Evolutionary conservation across 2,797 vertebrate genomes (phyloP).

Genomic region (Manis pentadactyla): DNA sequence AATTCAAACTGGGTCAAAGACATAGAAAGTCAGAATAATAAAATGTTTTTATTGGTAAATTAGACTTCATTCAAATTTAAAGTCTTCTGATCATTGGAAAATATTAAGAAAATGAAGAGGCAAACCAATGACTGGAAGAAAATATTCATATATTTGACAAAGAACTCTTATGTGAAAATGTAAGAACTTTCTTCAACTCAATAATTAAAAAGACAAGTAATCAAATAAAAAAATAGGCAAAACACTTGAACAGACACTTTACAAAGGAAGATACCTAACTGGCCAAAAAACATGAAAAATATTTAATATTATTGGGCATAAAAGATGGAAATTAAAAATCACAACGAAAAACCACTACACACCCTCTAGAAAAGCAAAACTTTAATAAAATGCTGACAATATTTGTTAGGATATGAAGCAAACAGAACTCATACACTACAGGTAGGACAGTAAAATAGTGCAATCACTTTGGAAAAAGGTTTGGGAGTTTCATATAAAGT

Average conservation of each 20-base stretch:
- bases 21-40: background rate
- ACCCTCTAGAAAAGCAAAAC: background rate
- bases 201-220: background rate
- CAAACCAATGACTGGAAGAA: background rate
- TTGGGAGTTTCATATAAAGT: slow-evolving; percentile 4
- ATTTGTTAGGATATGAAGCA: background rate
- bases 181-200: background rate
- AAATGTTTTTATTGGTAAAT: background rate
- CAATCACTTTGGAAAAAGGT: background rate
- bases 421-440: background rate
- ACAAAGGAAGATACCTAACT: background rate
- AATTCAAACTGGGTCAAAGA: background rate
- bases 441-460: background rate
- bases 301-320: background rate
- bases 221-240: background rate
- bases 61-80: background rate
- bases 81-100: background rate
- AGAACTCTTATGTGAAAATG: slow-evolving; percentile 9
- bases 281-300: background rate
- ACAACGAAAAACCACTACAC: background rate
- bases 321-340: slow-evolving; percentile 6
- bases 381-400: background rate
- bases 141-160: background rate
- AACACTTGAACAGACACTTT: background rate
- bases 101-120: background rate